Conservation (phyloP, 2,797 vertebrate species). For the Aplochiton taeniatus region DNA sequence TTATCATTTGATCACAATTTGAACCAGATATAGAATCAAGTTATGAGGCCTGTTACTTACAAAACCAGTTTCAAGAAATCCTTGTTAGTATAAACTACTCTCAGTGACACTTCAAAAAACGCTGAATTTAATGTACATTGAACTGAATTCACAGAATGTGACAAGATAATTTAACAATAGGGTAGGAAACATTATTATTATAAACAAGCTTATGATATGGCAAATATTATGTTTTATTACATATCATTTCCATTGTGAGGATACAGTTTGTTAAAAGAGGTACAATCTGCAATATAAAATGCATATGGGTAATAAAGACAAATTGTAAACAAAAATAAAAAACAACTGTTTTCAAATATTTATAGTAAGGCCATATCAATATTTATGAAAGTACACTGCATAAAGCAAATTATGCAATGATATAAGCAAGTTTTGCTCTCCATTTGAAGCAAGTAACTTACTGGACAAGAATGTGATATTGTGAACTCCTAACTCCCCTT, state of each 20-base stretch:
- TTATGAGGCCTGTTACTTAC: too few relatives aligned
- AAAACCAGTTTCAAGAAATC: too few relatives aligned
- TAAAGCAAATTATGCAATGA: conserved; percentile 8
- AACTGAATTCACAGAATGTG: too few relatives aligned
- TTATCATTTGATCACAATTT: too few relatives aligned
- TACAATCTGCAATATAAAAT: conserved; percentile 53
- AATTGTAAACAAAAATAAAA: not conserved
- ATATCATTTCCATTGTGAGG: conserved; percentile 45
- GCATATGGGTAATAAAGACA: conserved; percentile 33
- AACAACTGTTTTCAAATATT: conserved; percentile 12
- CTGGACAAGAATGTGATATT: conserved; percentile 11
- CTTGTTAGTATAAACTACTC: too few relatives aligned
- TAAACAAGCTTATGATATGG: conserved; percentile 3
- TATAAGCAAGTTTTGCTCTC: not conserved
- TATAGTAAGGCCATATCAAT: conserved; percentile 57
- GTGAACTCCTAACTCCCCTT: conserved; percentile 31
- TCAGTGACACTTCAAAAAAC: too few relatives aligned
- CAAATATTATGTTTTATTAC: conserved; percentile 62
- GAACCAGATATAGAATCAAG: too few relatives aligned
- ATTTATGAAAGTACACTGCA: conserved; percentile 35
- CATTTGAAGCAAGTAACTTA: conserved; percentile 31
- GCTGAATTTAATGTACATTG: too few relatives aligned
- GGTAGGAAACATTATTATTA: not conserved
- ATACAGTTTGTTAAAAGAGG: conserved; percentile 50
- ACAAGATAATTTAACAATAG: too few relatives aligned